These are phyloP conservation scores for Chelonoidis abingdonii DNA, from an alignment of 2,113 vertebrate genomes.

Conservation along the genomic window DNA sequence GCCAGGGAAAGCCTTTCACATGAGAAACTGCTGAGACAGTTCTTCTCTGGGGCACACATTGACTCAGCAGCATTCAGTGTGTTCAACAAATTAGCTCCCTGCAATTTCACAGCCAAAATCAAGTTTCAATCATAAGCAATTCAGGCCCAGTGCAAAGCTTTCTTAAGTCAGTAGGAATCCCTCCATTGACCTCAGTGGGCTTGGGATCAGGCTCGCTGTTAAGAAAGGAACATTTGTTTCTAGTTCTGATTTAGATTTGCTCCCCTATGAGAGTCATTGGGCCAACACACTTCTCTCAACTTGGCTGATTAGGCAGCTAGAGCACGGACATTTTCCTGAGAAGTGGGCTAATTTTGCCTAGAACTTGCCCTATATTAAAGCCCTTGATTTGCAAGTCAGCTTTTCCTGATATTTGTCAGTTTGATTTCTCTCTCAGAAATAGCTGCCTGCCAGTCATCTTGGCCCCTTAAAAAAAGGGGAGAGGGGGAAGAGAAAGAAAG, in stretches of 20 bases:
- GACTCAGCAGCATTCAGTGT: background rate
- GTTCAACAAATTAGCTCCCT: background rate
- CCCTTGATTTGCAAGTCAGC: background rate
- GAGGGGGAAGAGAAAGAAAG: background rate
- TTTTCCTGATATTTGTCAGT: background rate
- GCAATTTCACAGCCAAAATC: background rate
- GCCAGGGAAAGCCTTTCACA: background rate
- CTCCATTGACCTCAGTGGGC: background rate
- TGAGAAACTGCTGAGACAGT: background rate
- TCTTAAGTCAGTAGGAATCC: background rate
- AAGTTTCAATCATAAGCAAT: background rate
- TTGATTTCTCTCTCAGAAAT: background rate
- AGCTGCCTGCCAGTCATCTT: background rate
- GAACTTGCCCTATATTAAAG: background rate
- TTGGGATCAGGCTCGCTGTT: background rate
- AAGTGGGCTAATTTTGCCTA: background rate
- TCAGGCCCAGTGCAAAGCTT: background rate
- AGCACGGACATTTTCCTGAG: fast-evolving
- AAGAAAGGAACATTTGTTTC: background rate
- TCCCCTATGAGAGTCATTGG: background rate
- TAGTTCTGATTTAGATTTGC: background rate
- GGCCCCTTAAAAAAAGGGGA: background rate
- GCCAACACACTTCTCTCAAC: background rate
- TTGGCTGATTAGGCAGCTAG: background rate
- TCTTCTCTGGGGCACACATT: background rate